Conservation (phyloP, 1,140 invertebrate species). For the Drosophila sp. region DNA sequence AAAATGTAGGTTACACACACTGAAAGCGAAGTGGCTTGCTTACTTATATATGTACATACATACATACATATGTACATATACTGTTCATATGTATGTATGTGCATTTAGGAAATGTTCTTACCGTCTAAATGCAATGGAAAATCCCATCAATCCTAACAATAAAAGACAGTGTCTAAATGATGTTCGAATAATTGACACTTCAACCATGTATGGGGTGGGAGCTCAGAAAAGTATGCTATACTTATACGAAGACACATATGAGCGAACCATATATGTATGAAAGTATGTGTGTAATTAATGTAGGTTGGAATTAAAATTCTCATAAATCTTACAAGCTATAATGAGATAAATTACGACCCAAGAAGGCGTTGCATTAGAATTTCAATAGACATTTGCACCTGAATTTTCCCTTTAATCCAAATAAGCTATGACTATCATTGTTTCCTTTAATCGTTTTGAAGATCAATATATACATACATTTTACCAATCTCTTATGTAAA, state of each 20-base stretch:
- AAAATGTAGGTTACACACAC: conserved; percentile 78
- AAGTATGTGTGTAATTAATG: not conserved
- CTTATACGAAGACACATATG: not conserved
- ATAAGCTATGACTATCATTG: no score
- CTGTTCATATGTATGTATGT: conserved; percentile 26
- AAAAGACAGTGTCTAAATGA: not conserved
- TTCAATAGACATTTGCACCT: not conserved
- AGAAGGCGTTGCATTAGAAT: no score
- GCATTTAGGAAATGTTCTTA: conserved; percentile 43
- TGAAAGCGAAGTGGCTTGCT: conserved; percentile 33
- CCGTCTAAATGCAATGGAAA: conserved; percentile 41
- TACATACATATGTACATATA: conserved; percentile 12
- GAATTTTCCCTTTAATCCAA: not conserved
- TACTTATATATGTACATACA: conserved; percentile 28
- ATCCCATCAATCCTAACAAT: not conserved
- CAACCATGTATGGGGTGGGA: not conserved
- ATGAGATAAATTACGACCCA: not conserved
- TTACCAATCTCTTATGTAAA: no score
- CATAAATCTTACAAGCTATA: not conserved
- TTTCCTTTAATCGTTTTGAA: no score
- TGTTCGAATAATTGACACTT: not conserved
- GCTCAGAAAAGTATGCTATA: not conserved
- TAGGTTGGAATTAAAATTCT: not conserved
- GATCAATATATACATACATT: no score
- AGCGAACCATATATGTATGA: not conserved